phyloP scores from a whole-genome alignment of 2,888 invertebrate species.

The Halictus ligatus region DNA sequence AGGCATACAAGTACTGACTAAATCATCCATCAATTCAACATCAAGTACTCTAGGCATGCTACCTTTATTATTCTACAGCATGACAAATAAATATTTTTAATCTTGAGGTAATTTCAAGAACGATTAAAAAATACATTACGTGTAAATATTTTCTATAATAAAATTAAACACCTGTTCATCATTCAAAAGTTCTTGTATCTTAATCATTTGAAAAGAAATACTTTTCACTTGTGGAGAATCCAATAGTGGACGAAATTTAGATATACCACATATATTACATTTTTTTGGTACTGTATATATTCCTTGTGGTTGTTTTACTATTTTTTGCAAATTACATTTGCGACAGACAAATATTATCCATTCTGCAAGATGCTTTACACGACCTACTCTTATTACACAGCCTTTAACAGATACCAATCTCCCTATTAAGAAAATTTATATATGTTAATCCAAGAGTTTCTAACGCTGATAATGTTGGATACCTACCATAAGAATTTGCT shows the following conservation, averaged over 20 bases:
- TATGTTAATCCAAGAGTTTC: constrained; percentile 22
- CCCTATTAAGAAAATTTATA: constrained; percentile 83
- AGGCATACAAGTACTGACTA: constrained; percentile 93
- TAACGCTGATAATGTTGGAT: constrained; percentile 14
- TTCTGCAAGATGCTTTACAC: constrained; percentile 89
- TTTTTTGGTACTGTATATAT: constrained; percentile 87
- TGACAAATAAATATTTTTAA: constrained; percentile 23
- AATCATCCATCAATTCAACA: constrained; percentile 92
- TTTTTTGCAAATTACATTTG: constrained; percentile 86
- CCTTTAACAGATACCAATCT: constrained; percentile 93
- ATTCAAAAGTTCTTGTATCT: constrained; percentile 91
- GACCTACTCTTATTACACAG: constrained; percentile 93
- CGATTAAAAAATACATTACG: background rate
- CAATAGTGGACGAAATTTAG: constrained; percentile 88
- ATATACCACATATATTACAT: constrained; percentile 87
- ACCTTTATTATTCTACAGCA: constrained; percentile 87
- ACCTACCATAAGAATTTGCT: constrained; percentile 90
- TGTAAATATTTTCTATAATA: constrained; percentile 9
- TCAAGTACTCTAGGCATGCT: constrained; percentile 92
- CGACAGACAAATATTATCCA: constrained; percentile 92
- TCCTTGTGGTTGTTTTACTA: constrained; percentile 86
- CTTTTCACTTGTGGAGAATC: constrained; percentile 90
- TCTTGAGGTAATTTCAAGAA: background rate
- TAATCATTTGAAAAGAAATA: constrained; percentile 91
- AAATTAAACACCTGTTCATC: constrained; percentile 87